Evolutionary conservation across 2,797 vertebrate species (phyloP).

Genomic region (Sebastes dallii): DNA sequence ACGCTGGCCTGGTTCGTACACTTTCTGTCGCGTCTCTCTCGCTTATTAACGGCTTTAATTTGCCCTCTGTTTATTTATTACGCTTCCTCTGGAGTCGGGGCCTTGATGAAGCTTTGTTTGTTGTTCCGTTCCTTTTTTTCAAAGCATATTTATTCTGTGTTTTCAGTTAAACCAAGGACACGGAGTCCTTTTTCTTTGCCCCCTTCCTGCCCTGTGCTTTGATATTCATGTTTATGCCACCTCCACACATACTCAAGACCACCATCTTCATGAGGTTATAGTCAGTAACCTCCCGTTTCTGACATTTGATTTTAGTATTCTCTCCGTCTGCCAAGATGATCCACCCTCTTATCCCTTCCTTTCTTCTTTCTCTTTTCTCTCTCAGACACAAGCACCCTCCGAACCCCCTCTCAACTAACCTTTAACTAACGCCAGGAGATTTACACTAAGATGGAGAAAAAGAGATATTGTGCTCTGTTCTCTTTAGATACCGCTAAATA

Average conservation of each 20-base stretch:
- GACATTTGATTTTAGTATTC: constrained; percentile 53
- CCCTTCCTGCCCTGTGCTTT: background rate
- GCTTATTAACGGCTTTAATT: background rate
- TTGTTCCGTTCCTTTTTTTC: background rate
- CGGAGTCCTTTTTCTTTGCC: background rate
- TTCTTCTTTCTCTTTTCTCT: background rate
- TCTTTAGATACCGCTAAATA: constrained; percentile 21
- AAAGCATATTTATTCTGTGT: background rate
- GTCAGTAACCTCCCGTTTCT: constrained; percentile 21
- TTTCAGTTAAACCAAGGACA: background rate
- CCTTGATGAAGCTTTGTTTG: background rate
- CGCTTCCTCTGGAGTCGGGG: background rate
- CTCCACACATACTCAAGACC: background rate
- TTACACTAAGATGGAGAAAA: constrained; percentile 14
- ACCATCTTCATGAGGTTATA: constrained; percentile 1
- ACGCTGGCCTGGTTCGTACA: background rate
- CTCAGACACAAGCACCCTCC: background rate
- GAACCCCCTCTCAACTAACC: constrained; percentile 36
- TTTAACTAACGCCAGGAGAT: constrained; percentile 38
- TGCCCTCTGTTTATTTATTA: background rate
- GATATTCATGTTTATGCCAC: background rate
- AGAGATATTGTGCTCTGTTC: background rate
- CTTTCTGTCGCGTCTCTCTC: background rate
- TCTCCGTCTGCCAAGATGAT: background rate
- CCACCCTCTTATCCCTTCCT: constrained; percentile 4